Conservation (phyloP, 2,797 vertebrate species). For the Echiichthys vipera region DNA sequence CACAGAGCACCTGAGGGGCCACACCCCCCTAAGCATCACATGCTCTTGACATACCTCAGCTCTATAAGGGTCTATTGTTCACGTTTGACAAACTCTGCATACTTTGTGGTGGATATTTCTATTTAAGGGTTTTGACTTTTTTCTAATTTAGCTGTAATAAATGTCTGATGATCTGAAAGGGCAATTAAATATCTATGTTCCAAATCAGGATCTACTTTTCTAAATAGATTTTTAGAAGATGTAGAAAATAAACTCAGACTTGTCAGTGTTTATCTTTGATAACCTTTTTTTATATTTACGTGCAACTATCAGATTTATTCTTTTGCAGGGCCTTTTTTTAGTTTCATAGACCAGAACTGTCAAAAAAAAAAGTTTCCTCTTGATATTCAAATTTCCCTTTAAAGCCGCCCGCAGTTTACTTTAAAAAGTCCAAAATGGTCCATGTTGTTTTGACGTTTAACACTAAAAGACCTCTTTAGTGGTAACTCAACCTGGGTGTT, state of each 20-base stretch:
- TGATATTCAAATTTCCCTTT: constrained; percentile 73
- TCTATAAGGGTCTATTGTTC: constrained; percentile 70
- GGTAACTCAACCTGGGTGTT: constrained; percentile 77
- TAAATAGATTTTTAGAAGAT: neutral
- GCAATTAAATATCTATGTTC: neutral
- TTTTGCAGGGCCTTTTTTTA: neutral
- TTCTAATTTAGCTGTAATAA: neutral
- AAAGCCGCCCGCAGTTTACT: constrained; percentile 76
- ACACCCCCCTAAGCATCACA: constrained; percentile 77
- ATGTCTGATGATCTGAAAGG: neutral
- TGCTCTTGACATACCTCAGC: constrained; percentile 70
- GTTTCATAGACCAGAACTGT: constrained; percentile 42
- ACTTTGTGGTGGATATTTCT: constrained; percentile 40
- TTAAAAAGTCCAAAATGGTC: constrained; percentile 74
- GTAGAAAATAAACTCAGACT: neutral
- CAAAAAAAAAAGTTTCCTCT: constrained; percentile 61
- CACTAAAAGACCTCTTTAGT: constrained; percentile 84
- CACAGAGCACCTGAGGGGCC: constrained; percentile 66
- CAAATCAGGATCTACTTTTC: neutral
- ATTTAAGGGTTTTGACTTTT: constrained; percentile 10
- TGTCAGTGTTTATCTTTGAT: neutral
- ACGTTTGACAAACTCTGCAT: constrained; percentile 39
- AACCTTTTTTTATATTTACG: neutral
- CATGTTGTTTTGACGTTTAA: constrained; percentile 76
- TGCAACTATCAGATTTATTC: constrained; percentile 1